These are phyloP conservation scores for Polypedilum pembai DNA, from an alignment of 1,140 invertebrate genomes.

Conservation along the genomic window DNA sequence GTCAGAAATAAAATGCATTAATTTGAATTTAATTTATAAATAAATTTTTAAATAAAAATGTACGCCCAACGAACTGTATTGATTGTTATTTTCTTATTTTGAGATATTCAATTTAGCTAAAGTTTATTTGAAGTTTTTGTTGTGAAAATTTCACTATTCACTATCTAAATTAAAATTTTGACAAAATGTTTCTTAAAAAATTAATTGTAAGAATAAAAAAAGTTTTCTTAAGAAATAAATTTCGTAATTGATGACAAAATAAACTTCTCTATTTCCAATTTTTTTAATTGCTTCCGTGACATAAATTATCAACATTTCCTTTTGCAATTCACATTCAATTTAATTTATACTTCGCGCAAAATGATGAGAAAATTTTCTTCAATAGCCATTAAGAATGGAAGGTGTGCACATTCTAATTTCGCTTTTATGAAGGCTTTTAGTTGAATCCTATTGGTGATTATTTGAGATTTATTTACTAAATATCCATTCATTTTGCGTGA, in stretches of 20 bases:
- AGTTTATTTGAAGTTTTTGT: too few relatives aligned
- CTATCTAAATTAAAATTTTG: too few relatives aligned
- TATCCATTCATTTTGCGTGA: background rate
- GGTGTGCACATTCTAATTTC: slow-evolving; percentile 25
- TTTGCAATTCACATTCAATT: background rate
- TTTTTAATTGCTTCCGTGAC: slow-evolving; percentile 1
- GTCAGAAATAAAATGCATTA: too few relatives aligned
- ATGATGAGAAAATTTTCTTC: background rate
- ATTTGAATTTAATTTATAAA: too few relatives aligned
- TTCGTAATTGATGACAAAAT: background rate
- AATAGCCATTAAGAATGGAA: background rate
- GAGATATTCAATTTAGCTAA: too few relatives aligned
- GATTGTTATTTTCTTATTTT: too few relatives aligned
- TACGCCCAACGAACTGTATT: too few relatives aligned
- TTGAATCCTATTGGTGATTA: background rate
- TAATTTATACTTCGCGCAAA: background rate
- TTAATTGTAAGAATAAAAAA: background rate
- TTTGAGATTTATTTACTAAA: slow-evolving; percentile 25
- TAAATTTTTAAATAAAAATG: too few relatives aligned
- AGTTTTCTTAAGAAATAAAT: background rate
- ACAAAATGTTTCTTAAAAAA: too few relatives aligned
- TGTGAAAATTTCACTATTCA: too few relatives aligned
- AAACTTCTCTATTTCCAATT: background rate
- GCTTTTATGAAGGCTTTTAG: slow-evolving; percentile 25
- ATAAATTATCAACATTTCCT: slow-evolving; percentile 14